These are phyloP conservation scores for Cherax quadricarinatus DNA, from an alignment of 1,140 invertebrate species.

Conservation along the genomic window DNA sequence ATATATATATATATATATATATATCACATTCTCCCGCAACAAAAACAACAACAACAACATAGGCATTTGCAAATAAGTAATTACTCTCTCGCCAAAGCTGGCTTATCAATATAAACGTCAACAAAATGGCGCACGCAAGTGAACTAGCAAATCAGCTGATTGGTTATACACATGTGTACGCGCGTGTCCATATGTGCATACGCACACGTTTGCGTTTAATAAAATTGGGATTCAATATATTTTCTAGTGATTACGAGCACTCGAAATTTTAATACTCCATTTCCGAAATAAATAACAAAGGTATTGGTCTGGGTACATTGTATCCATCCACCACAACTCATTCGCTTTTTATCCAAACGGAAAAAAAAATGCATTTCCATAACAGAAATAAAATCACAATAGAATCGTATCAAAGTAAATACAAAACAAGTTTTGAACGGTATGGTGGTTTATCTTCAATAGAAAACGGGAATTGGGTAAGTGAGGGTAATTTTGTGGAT, in stretches of 20 bases:
- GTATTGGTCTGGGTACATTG: conserved; percentile 22
- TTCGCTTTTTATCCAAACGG: background rate
- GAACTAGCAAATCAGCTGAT: conserved; percentile 10
- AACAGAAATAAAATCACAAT: conserved; percentile 26
- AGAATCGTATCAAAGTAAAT: conserved; percentile 41
- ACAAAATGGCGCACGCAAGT: background rate
- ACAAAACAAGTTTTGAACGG: conserved; percentile 13
- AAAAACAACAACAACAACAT: background rate
- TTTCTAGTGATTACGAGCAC: conserved; percentile 31
- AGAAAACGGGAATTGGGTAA: background rate
- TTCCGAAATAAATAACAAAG: conserved; percentile 27
- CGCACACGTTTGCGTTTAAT: conserved; percentile 16
- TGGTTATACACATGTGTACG: background rate
- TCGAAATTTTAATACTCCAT: conserved; percentile 31
- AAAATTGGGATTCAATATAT: conserved; percentile 44
- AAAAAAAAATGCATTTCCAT: conserved; percentile 20
- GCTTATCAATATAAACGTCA: too few species aligned
- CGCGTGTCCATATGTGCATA: background rate
- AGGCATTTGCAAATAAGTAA: too few species aligned
- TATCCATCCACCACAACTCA: background rate
- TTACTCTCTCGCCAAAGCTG: too few species aligned
- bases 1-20: conserved; percentile 7
- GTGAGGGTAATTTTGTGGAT: too few species aligned
- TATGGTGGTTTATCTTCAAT: background rate
- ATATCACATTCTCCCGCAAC: conserved; percentile 1